Evolutionary conservation across 2,888 invertebrate genomes (phyloP), one percentile per base, ranked within the genome.

Genomic region (Cheiracanthium punctorium): DNA sequence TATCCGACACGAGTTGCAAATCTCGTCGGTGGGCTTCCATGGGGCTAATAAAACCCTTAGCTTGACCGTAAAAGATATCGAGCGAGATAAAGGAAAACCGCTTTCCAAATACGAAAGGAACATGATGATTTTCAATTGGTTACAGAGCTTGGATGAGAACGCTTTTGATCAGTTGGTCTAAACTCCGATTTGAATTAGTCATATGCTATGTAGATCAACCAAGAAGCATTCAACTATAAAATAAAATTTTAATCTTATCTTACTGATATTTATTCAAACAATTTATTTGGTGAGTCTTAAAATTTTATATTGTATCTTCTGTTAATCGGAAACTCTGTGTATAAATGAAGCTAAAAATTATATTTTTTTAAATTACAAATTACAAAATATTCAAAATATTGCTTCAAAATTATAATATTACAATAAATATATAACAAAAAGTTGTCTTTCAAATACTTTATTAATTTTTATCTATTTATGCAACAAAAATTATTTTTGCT

Each of bases 121-220:
- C 92, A 96, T 97, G 95, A 96, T 97, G 95, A 97, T 97, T 82
- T 97, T 97, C 92, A 97, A 97, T 92, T 97, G 97, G 97, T 93
- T 97, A 0, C 96, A 97, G 91, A 96, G 96, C 0, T 93, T 97
- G 28, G 96, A 96, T 91, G 96, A 96, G 80, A 90, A 89, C 17
- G 89, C 90, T n/a, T 91, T 91, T 77, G 90, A 89, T 79, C 85
- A 85, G 32, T 28, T 87, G 43, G 58, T 58, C 4, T 58, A 24
- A 58, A 58, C 58, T 20, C 24, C 24, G 4, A 24, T 1, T 4
- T 58, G 5, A 58, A 58, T n/a, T 24, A 58, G 58, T 58, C 24
- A 5, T 58, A 58, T 24, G 58, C 58, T 58, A 24, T 58, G 58
- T 58, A 58, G 58, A 58, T 48, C 58, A 58, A 58, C 4, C 24